Conservation (phyloP, 2,113 vertebrate genomes). For the Aythya baeri region DNA sequence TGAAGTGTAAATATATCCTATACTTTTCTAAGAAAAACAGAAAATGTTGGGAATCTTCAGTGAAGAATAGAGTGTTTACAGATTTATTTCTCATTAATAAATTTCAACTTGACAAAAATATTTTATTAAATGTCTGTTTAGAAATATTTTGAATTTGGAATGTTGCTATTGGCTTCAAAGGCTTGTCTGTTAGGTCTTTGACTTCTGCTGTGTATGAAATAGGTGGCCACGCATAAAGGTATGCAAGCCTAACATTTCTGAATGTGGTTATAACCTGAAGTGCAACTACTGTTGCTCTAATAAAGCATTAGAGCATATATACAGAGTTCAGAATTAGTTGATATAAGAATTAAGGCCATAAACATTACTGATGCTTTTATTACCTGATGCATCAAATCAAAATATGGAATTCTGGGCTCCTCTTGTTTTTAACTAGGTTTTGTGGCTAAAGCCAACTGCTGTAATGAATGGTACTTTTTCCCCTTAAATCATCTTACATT, state of each 20-base stretch:
- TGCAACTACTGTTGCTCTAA: not conserved
- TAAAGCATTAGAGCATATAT: not conserved
- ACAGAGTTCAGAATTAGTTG: not conserved
- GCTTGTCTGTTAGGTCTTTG: not conserved
- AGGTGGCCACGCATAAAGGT: not conserved
- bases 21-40: not conserved
- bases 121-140: not conserved
- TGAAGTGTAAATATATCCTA: not conserved
- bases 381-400: not conserved
- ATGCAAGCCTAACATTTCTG: not conserved
- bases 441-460: not conserved
- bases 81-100: not conserved
- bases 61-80: not conserved
- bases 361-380: not conserved
- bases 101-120: not conserved
- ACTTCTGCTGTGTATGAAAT: not conserved
- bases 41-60: not conserved
- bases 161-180: not conserved
- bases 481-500: not conserved
- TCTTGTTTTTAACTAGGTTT: not conserved
- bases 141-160: not conserved
- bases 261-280: not conserved
- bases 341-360: not conserved
- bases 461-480: not conserved
- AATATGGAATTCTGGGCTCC: not conserved